Conservation (phyloP, 1,140 invertebrate species). For the Bradynema listronoti region DNA sequence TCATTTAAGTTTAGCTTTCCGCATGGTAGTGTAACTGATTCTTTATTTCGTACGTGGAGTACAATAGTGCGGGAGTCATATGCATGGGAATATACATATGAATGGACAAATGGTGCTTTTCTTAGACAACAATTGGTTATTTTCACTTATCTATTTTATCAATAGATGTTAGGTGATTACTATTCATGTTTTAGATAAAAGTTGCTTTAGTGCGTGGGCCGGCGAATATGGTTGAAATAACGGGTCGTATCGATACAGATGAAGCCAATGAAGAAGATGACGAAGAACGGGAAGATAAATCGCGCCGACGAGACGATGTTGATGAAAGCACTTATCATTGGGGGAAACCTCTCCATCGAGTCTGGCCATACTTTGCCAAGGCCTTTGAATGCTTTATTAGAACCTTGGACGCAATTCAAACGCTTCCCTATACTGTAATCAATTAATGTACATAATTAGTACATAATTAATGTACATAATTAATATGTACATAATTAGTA, state of each 20-base stretch:
- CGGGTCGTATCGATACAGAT: conserved; percentile 40
- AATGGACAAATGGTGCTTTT: conserved; percentile 40
- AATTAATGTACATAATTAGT: no score
- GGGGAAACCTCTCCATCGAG: conserved; percentile 25
- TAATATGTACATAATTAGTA: no score
- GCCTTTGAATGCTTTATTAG: conserved; percentile 23
- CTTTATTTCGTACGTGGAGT: conserved; percentile 36
- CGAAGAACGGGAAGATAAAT: conserved; percentile 22
- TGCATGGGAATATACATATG: conserved; percentile 38
- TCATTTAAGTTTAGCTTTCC: conserved; percentile 43
- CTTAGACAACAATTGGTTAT: conserved; percentile 41
- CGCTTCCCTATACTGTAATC: conserved; percentile 37
- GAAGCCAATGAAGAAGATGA: conserved; percentile 36
- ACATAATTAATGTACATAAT: no score
- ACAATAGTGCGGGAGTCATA: conserved; percentile 7
- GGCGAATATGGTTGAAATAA: conserved; percentile 32
- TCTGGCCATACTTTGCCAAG: conserved; percentile 34
- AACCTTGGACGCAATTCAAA: conserved; percentile 19
- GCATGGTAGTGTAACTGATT: conserved; percentile 11
- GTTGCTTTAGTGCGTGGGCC: conserved; percentile 27
- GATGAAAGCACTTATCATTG: conserved; percentile 20
- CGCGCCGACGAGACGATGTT: conserved; percentile 11
- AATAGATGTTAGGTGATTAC: no score
- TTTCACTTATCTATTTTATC: no score
- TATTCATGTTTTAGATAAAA: conserved; percentile 37